Evolutionary conservation across 2,797 vertebrate species (phyloP).

Genomic region (Alauda arvensis): DNA sequence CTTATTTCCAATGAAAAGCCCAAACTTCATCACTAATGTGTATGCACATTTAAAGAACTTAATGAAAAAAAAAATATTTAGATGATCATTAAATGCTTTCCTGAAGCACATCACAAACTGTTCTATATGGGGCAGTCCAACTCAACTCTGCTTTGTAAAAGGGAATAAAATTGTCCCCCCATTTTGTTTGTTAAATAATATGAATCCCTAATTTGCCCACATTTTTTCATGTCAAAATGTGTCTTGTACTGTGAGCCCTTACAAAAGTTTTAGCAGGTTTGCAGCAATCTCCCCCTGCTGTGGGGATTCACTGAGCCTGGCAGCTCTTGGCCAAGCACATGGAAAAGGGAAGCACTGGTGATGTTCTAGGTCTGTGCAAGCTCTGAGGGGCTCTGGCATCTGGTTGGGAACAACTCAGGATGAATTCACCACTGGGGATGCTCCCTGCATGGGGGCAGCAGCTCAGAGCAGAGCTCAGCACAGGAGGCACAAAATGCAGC

Average conservation of each 20-base stretch:
- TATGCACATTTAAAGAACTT: not conserved
- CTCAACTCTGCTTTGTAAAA: not conserved
- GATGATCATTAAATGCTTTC: not conserved
- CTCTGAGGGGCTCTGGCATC: not conserved
- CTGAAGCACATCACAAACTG: not conserved
- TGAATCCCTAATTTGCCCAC: not conserved
- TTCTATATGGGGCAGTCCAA: not conserved
- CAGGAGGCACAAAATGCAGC: not conserved
- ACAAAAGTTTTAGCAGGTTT: not conserved
- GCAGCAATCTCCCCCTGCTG: fast-evolving
- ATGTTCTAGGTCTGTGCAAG: not conserved
- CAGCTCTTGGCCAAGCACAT: fast-evolving
- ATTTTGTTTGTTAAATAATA: not conserved
- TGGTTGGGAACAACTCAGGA: not conserved
- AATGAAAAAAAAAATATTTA: not conserved
- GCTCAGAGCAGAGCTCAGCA: not conserved
- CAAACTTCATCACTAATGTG: not conserved
- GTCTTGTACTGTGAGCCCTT: not conserved
- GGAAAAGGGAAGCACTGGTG: not conserved
- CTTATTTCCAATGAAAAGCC: not conserved
- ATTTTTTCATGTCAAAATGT: not conserved
- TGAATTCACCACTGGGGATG: not conserved
- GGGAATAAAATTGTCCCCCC: fast-evolving
- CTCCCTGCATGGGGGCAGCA: not conserved
- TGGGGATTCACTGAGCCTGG: not conserved